A percentile compares a stretch with the other conserved stretches of the same genome.
These are phyloP conservation scores for Cromileptes altivelis DNA, from an alignment of 2,113 vertebrate species.

Conservation along the genomic window DNA sequence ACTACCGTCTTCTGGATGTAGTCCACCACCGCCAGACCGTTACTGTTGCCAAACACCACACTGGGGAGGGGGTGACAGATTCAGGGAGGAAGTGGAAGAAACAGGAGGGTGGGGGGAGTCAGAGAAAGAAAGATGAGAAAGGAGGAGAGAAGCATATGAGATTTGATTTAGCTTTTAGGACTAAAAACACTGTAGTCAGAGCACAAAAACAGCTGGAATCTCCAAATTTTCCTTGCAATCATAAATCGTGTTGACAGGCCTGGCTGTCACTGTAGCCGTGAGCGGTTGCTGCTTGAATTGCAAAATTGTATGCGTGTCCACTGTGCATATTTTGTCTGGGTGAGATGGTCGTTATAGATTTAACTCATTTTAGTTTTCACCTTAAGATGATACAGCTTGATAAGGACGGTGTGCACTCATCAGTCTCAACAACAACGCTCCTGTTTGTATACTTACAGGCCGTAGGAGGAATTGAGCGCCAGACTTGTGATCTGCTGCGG, in stretches of 20 bases:
- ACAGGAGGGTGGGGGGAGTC: not conserved
- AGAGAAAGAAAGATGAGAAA: conserved; percentile 11
- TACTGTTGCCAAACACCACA: conserved; percentile 97
- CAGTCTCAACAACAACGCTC: not conserved
- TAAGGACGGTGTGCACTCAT: not conserved
- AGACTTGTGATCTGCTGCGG: conserved; percentile 98
- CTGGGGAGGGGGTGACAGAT: conserved; percentile 40
- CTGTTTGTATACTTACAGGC: conserved; percentile 89
- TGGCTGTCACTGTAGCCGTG: not conserved
- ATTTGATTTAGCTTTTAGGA: not conserved
- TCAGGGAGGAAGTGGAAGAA: not conserved
- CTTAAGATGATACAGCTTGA: not conserved
- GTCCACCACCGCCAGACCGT: conserved; percentile 97
- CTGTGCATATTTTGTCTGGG: not conserved
- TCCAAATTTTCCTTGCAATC: not conserved
- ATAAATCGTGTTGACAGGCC: conserved; percentile 4
- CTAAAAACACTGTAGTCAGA: conserved; percentile 5
- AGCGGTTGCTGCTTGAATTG: conserved; percentile 13
- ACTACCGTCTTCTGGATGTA: conserved; percentile 97
- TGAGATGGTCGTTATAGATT: not conserved
- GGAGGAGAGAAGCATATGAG: not conserved
- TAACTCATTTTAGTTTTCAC: not conserved
- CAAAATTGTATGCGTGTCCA: not conserved
- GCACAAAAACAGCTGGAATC: conserved; percentile 8
- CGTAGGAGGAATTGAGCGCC: conserved; percentile 94